A percentile compares a stretch with the other conserved stretches of the same genome.
These are phyloP conservation scores for Monopis laevigella DNA, from an alignment of 2,888 invertebrate species.

Conservation along the genomic window DNA sequence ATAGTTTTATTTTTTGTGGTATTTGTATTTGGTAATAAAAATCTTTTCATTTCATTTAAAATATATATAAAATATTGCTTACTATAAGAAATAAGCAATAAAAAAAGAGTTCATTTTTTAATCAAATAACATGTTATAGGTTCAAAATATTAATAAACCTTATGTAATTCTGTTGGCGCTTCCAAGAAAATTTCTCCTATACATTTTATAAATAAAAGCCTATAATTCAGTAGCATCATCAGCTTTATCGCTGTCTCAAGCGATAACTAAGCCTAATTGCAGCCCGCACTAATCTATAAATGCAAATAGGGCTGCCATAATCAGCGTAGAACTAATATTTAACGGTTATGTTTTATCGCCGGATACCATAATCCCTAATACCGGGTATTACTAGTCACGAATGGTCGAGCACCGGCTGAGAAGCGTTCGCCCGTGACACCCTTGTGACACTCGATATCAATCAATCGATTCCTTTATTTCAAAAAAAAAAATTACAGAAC, in stretches of 20 bases:
- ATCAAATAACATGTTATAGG: too few relatives aligned
- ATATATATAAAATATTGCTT: too few relatives aligned
- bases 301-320: neutral
- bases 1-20: too few relatives aligned
- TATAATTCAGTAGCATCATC: neutral
- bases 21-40: too few relatives aligned
- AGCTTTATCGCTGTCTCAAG: neutral
- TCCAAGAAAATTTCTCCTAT: too few relatives aligned
- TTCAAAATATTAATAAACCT: too few relatives aligned
- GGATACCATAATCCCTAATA: slow-evolving; percentile 26
- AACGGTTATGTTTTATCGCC: slow-evolving; percentile 25
- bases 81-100: too few relatives aligned
- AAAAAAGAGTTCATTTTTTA: too few relatives aligned
- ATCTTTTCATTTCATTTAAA: too few relatives aligned
- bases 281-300: slow-evolving; percentile 3
- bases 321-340: slow-evolving; percentile 16
- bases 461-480: slow-evolving; percentile 27
- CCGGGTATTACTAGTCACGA: slow-evolving; percentile 28
- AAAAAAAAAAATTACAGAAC: too few relatives aligned
- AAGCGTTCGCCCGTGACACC: slow-evolving; percentile 34
- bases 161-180: too few relatives aligned
- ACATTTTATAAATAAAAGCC: too few relatives aligned
- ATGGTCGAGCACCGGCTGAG: slow-evolving; percentile 25
- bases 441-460: slow-evolving; percentile 29
- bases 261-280: slow-evolving; percentile 5